Evolutionary conservation across 2,888 invertebrate genomes (phyloP).

Genomic region (Drosophila prolongata): DNA sequence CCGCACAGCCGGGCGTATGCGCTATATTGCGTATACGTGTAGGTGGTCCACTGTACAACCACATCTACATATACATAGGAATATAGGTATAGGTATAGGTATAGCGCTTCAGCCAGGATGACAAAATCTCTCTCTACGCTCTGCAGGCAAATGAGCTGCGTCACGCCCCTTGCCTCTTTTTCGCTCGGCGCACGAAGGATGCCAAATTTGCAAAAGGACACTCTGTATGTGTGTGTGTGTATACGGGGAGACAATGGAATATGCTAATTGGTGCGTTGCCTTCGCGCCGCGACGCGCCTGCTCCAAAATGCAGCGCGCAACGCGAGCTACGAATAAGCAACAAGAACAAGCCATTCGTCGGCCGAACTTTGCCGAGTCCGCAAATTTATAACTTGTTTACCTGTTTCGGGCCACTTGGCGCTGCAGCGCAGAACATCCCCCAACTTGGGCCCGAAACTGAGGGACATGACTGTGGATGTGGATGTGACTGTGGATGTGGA

Average conservation of each 20-base stretch:
- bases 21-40: slow-evolving; percentile 20
- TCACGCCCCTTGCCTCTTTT: slow-evolving; percentile 73
- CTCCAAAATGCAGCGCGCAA: slow-evolving; percentile 64
- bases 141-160: slow-evolving; percentile 69
- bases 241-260: slow-evolving; percentile 69
- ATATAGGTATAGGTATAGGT: slow-evolving; percentile 10
- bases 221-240: slow-evolving; percentile 12
- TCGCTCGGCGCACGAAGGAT: slow-evolving; percentile 57
- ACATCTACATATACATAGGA: slow-evolving; percentile 6
- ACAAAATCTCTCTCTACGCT: slow-evolving; percentile 52
- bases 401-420: slow-evolving; percentile 66
- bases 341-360: slow-evolving; percentile 75
- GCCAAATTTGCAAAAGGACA: slow-evolving; percentile 71
- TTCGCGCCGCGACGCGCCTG: slow-evolving; percentile 61
- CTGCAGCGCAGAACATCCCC: slow-evolving; percentile 69
- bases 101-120: slow-evolving; percentile 26
- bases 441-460: slow-evolving; percentile 16
- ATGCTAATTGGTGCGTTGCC: slow-evolving; percentile 82
- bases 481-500: slow-evolving; percentile 5
- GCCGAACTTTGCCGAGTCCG: slow-evolving; percentile 44
- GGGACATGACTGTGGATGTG: not conserved
- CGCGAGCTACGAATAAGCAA: slow-evolving; percentile 80
- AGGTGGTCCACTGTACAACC: slow-evolving; percentile 15
- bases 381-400: slow-evolving; percentile 83
- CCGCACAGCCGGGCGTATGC: slow-evolving; percentile 33